Conservation (phyloP, 1,140 invertebrate genomes). For the Cydia strobilella region DNA sequence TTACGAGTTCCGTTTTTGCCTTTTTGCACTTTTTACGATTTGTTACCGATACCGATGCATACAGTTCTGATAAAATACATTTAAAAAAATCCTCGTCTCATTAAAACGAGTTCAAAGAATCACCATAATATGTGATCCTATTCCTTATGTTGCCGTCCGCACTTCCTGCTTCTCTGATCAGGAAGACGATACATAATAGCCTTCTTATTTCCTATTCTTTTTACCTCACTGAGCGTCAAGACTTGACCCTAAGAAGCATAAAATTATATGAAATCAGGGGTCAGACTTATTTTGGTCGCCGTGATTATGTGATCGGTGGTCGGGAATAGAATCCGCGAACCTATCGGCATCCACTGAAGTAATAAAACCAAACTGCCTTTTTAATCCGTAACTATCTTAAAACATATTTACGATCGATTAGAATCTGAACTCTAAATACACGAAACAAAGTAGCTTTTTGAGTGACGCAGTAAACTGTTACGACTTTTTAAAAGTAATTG, state of each 20-base stretch:
- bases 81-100: not conserved
- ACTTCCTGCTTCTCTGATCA: conserved; percentile 3
- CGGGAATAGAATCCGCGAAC: not conserved
- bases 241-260: not conserved
- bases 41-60: no score
- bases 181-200: not conserved
- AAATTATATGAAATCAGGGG: not conserved
- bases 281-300: not conserved
- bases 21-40: no score
- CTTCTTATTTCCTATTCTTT: not conserved
- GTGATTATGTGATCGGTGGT: not conserved
- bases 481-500: not conserved
- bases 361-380: conserved; percentile 24
- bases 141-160: not conserved
- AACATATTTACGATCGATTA: not conserved
- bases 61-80: not conserved
- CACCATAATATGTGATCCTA: not conserved
- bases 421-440: not conserved
- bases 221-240: not conserved
- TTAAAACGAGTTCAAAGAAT: not conserved
- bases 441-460: not conserved
- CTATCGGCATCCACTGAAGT: conserved; percentile 8
- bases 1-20: no score
- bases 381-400: not conserved
- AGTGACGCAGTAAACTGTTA: not conserved